phyloP scores from a whole-genome alignment of 2,797 vertebrate species.

The Balearica regulorum region DNA sequence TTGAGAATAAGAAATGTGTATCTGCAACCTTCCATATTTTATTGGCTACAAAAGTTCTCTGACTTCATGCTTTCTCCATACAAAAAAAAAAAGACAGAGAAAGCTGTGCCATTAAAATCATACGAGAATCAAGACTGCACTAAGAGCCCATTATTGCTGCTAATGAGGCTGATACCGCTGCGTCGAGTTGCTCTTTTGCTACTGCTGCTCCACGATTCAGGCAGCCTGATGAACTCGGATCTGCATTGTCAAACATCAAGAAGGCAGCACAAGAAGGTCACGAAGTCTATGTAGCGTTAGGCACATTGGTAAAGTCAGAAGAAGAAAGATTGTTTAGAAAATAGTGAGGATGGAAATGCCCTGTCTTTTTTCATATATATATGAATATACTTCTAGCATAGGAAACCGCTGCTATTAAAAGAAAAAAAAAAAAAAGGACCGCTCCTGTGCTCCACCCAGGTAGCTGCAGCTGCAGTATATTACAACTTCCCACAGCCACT shows the following conservation, averaged over 20 bases:
- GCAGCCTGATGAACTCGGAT: not conserved
- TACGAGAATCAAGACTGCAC: constrained; percentile 21
- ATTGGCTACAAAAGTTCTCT: constrained; percentile 29
- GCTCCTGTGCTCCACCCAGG: not conserved
- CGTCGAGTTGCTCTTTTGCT: constrained; percentile 10
- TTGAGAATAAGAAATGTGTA: constrained; percentile 14
- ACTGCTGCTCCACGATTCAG: not conserved
- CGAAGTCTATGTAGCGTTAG: not conserved
- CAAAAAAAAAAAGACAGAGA: not conserved
- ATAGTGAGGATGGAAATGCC: not conserved
- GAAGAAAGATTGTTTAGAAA: not conserved
- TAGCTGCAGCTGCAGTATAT: not conserved
- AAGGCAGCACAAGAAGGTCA: not conserved
- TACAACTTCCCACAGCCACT: not conserved
- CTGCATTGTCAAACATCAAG: not conserved
- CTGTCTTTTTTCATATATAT: too few relatives aligned
- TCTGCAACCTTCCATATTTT: constrained; percentile 19
- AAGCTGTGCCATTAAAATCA: constrained; percentile 53
- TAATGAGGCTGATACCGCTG: constrained; percentile 56
- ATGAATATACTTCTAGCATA: rapidly evolving
- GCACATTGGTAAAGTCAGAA: not conserved
- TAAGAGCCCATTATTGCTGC: constrained; percentile 43
- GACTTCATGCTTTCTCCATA: constrained; percentile 23
- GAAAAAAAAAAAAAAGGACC: not conserved
- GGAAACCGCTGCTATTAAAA: not conserved